These are phyloP conservation scores for Perodicticus potto DNA, from an alignment of 2,797 vertebrate species.

Conservation along the genomic window DNA sequence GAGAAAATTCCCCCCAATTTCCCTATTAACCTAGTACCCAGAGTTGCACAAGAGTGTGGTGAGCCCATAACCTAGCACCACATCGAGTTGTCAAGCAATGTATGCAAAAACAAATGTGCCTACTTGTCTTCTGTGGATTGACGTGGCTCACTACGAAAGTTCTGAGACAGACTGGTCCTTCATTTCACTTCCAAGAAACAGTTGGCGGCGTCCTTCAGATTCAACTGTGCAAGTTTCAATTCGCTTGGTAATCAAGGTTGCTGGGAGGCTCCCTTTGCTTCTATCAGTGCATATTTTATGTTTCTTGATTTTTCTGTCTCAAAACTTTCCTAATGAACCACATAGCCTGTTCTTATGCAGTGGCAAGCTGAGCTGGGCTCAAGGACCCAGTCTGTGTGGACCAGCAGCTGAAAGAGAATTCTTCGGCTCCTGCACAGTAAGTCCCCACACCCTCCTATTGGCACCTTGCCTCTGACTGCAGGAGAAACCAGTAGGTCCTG, in stretches of 20 bases:
- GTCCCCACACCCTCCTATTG: background rate
- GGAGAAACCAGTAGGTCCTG: background rate
- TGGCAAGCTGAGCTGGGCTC: background rate
- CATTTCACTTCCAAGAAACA: no score
- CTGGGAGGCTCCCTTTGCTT: no score
- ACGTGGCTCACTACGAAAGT: no score
- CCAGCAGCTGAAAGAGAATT: background rate
- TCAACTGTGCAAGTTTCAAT: no score
- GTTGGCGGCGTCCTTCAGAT: no score
- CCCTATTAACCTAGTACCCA: background rate
- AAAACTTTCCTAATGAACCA: no score
- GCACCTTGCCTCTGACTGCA: background rate
- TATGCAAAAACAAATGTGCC: background rate
- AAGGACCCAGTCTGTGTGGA: background rate
- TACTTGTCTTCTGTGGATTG: background rate
- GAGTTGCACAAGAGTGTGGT: no score
- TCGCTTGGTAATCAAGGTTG: no score
- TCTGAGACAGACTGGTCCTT: no score
- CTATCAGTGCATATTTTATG: no score
- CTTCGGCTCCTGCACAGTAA: background rate
- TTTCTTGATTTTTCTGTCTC: no score
- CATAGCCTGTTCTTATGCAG: background rate
- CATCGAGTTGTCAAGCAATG: background rate
- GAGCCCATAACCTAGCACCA: background rate
- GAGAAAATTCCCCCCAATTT: conserved; percentile 19